Evolutionary conservation across 2,113 vertebrate genomes (phyloP), one percentile per base, ranked within the genome.

Genomic region (Zootoca vivipara): DNA sequence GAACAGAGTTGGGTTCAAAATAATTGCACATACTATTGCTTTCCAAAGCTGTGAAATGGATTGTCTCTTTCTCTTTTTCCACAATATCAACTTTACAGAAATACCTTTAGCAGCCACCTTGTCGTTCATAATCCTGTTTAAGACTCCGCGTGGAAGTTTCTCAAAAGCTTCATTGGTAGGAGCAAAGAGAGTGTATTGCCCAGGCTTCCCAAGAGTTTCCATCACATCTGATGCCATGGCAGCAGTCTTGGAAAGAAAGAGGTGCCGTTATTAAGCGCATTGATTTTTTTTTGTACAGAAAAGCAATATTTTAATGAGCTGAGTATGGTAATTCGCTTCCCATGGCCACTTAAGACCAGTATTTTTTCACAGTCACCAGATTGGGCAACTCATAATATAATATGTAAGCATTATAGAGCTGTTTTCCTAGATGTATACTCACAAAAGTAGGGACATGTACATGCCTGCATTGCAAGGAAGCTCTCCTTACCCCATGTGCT

Each of bases 81-180:
- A 38, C 38, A 10, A n/a, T 24, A 40, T 10, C 83, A 79, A 83
- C 67, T 58, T 22, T 0, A 1, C 33, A 52, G 30, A 86, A 52
- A 87, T 98, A 99, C 99, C 99, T 97, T 98, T 96, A 62, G 98
- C 97, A 90, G 97, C 98, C 74, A 96, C 96, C 72, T 97, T 98
- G 94, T 99, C 97, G 30, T 96, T 92, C 97, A 98, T 96, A 92
- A 99, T 97, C 93, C 98, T 98, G 90, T 99, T 96, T 88, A 99
- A 88, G 22, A 98, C 89, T 1, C 97, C 97, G 4, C 94, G 94
- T 82, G 97, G 98, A 88, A 99, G 97, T 79, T 95, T 98, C 16
- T 97, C 96, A 90, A 99, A 99, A 92, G 99, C 99, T 9, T 98
- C 96, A 64, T 99, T 98, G 91, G 98, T 99, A 33, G 99, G 99